Conservation (phyloP, 2,113 vertebrate species). For the Ochotona princeps region DNA sequence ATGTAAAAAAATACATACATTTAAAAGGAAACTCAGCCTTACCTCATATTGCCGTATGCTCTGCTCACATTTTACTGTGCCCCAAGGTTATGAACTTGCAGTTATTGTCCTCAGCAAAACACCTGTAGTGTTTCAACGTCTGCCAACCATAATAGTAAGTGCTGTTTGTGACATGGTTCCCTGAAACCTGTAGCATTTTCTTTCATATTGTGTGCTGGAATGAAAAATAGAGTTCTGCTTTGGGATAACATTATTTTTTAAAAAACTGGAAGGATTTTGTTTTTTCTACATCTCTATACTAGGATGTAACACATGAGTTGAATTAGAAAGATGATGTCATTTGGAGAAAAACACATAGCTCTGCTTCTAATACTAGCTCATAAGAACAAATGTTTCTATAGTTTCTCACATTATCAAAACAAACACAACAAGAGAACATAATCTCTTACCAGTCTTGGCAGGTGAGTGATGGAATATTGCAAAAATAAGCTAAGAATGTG, state of each 20-base stretch:
- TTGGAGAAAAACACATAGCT: neutral
- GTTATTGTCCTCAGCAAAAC: neutral
- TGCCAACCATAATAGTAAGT: neutral
- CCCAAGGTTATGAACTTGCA: neutral
- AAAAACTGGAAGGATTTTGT: constrained; percentile 31
- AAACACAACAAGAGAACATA: neutral
- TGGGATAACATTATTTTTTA: neutral
- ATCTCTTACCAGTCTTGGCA: neutral
- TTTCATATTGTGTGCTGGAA: neutral
- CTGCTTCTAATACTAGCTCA: constrained; percentile 48
- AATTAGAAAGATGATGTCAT: constrained; percentile 47
- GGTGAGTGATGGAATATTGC: neutral
- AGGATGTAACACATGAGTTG: constrained; percentile 54
- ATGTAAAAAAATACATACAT: no score
- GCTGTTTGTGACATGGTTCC: neutral
- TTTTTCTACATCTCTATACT: constrained; percentile 21
- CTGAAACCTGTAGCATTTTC: neutral
- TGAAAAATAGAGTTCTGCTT: neutral
- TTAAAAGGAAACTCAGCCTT: neutral
- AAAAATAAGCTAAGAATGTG: neutral
- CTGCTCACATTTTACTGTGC: neutral
- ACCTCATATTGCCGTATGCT: neutral
- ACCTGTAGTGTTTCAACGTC: no score
- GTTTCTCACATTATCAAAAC: constrained; percentile 34
- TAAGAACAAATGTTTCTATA: constrained; percentile 30